A percentile compares a stretch with the other conserved stretches of the same genome.
Evolutionary conservation across 2,113 vertebrate genomes (phyloP).

Genomic region (Poeciliopsis retropinna): DNA sequence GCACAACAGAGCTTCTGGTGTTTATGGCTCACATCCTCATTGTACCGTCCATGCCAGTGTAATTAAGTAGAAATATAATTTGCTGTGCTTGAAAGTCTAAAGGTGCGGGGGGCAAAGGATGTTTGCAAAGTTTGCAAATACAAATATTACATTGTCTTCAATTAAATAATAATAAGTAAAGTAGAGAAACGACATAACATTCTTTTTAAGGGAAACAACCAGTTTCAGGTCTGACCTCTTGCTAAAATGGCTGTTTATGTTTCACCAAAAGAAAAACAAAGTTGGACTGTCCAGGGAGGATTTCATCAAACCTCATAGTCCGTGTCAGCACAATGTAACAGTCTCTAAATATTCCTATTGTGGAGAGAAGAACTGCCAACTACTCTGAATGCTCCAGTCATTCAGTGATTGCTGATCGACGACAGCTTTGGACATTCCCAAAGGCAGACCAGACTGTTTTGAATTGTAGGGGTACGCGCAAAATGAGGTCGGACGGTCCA

Average conservation of each 20-base stretch:
- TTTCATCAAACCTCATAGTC: constrained; percentile 37
- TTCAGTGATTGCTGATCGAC: constrained; percentile 54
- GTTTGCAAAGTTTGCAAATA: constrained; percentile 1
- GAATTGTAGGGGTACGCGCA: constrained; percentile 25
- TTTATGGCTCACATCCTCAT: constrained; percentile 63
- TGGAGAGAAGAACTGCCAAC: constrained; percentile 45
- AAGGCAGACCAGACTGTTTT: constrained; percentile 35
- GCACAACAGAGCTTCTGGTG: constrained; percentile 65
- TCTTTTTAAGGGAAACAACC: neutral
- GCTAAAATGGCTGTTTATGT: constrained; percentile 5
- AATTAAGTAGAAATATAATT: constrained; percentile 54
- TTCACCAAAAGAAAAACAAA: neutral
- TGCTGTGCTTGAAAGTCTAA: constrained; percentile 54
- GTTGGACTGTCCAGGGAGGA: constrained; percentile 5
- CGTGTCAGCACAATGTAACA: constrained; percentile 31
- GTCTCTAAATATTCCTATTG: constrained; percentile 39
- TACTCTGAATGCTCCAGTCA: constrained; percentile 37
- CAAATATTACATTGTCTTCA: neutral
- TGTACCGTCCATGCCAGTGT: constrained; percentile 38
- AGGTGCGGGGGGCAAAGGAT: too few species aligned
- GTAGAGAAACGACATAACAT: constrained; percentile 1
- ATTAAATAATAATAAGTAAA: constrained; percentile 5
- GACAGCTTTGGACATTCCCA: constrained; percentile 41
- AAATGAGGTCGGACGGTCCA: constrained; percentile 12
- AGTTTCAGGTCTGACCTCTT: constrained; percentile 11